Percentiles rank a stretch among this genome's conserved stretches.
phyloP scores from a whole-genome alignment of 2,113 vertebrate species.

The Pelusios castaneus region DNA sequence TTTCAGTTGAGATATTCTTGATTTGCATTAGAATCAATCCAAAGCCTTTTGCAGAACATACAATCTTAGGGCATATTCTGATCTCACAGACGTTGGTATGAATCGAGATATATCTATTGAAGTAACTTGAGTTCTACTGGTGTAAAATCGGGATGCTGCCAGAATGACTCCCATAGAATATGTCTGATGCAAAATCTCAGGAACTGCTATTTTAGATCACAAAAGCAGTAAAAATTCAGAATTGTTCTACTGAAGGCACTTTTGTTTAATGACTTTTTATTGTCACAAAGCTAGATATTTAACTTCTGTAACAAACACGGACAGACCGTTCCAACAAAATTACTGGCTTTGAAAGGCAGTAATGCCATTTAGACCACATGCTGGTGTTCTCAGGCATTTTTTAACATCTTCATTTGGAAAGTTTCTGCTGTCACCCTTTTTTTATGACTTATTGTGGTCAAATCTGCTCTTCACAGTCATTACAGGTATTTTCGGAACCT shows the following conservation, averaged over 20 bases:
- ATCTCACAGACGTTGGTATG: not conserved
- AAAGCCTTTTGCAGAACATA: not conserved
- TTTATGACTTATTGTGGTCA: not conserved
- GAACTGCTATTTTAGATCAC: not conserved
- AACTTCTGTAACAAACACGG: not conserved
- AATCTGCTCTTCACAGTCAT: not conserved
- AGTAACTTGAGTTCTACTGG: rapidly evolving
- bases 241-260: not conserved
- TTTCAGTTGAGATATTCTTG: not conserved
- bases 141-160: not conserved
- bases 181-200: rapidly evolving
- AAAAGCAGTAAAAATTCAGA: not conserved
- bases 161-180: not conserved
- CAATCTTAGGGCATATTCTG: not conserved
- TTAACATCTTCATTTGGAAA: not conserved
- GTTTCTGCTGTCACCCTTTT: not conserved
- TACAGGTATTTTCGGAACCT: not conserved
- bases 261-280: not conserved
- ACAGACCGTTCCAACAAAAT: not conserved
- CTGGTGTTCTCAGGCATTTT: not conserved
- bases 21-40: not conserved
- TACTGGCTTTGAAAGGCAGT: not conserved
- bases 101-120: rapidly evolving
- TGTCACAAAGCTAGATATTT: not conserved
- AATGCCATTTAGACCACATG: not conserved